Conservation (phyloP, 2,888 invertebrate genomes). For the Chrysotoxum bicinctum region DNA sequence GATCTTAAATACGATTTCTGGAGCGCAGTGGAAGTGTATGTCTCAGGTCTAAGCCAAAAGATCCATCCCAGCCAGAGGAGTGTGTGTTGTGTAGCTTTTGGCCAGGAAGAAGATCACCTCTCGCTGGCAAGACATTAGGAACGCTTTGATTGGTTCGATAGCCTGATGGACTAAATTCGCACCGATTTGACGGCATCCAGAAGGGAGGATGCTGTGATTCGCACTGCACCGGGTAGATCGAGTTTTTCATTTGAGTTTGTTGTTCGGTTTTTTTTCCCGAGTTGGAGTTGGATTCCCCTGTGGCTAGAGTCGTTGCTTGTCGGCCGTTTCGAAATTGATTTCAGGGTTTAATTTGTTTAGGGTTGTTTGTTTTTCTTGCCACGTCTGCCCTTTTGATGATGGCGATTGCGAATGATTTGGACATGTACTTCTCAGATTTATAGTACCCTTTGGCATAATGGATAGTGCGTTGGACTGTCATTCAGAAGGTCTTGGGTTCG, state of each 20-base stretch:
- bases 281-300: constrained; percentile 44
- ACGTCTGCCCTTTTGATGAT: constrained; percentile 48
- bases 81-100: background rate
- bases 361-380: constrained; percentile 66
- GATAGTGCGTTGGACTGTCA: too few species aligned
- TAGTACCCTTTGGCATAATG: too few species aligned
- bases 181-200: constrained; percentile 56
- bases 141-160: constrained; percentile 52
- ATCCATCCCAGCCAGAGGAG: background rate
- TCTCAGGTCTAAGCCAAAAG: background rate
- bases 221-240: constrained; percentile 20
- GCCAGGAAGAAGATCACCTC: constrained; percentile 13
- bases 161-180: constrained; percentile 62
- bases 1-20: constrained; percentile 75
- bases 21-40: constrained; percentile 22
- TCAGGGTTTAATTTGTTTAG: constrained; percentile 69
- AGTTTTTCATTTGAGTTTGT: background rate
- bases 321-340: constrained; percentile 61
- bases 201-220: constrained; percentile 33
- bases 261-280: constrained; percentile 21
- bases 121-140: constrained; percentile 40
- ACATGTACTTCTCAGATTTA: constrained; percentile 54
- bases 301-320: constrained; percentile 37
- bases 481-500: too few species aligned
- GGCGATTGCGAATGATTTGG: constrained; percentile 9